Base-by-base conservation (phyloP, 2,113 vertebrate genomes). In the Bos indicus region DNA sequence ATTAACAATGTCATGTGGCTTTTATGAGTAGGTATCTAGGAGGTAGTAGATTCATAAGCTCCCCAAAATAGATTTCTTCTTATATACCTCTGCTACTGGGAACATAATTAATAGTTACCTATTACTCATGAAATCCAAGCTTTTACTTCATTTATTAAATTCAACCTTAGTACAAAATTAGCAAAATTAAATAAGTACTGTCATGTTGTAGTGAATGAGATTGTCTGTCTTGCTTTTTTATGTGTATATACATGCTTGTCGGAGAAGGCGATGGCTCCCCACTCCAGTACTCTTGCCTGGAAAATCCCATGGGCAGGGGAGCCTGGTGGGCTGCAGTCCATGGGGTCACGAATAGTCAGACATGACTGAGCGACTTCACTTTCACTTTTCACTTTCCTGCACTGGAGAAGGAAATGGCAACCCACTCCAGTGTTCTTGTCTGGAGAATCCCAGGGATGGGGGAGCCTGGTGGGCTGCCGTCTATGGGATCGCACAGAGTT, bases 1-100 rank as follows among this genome's bases (percentile, higher is more conserved):
- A 97, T 98, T 98, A 98, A 98, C 95, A 98, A 96, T 97, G 97
- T 95, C 97, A 86, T 97, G 85, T 96, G 86, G 95, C 83, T 98
- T 96, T 98, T 98, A 96, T 95, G 92, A 98, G 84, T 97, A 97
- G 93, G 77, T 97, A 97, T 85, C 94, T 98, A 96, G 83, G 83
- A 98, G 97, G 91, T 92, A 90, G 97, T 95, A 90, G 87, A 94
- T 97, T 97, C 95, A 93, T 98, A 97, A 96, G 77, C 2, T 88
- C 93, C 93, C 94, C 94, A 96, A 98, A 98, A 98, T 98, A 98
- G 98, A 97, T 97, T 97, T 98, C 51, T 92, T 96, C 51, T 95
- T 96, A 96, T 78, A 94, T 71, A 98, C 94, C 93, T 97, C 80
- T 96, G 83, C 57, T 91, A 97, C 52, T 26, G 91, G 28, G 88